Evolutionary conservation across 2,888 invertebrate species (phyloP).

Genomic region (Balanococcus diminutus): DNA sequence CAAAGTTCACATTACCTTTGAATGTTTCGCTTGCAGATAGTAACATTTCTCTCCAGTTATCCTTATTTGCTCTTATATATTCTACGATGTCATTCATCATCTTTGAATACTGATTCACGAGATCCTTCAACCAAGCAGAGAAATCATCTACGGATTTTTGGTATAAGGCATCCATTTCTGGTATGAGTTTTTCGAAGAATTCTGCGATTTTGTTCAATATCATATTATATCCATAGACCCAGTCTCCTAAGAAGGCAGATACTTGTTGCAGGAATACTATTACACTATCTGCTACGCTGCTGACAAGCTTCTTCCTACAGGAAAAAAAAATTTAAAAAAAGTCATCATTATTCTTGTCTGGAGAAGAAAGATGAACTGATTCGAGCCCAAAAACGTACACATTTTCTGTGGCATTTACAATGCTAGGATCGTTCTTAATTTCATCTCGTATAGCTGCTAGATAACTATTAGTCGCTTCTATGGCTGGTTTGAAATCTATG

Average conservation of each 20-base stretch:
- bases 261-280: conserved; percentile 32
- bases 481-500: conserved; percentile 35
- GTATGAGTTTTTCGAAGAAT: conserved; percentile 32
- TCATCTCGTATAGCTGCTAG: conserved; percentile 1
- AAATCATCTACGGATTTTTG: conserved; percentile 33
- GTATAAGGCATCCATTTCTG: neutral
- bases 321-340: neutral
- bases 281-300: conserved; percentile 18
- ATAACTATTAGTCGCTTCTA: conserved; percentile 18
- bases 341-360: too few relatives aligned
- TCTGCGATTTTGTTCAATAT: conserved; percentile 33
- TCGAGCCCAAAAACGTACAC: conserved; percentile 3
- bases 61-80: conserved; percentile 35
- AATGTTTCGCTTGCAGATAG: conserved; percentile 1
- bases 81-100: conserved; percentile 2
- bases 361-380: too few relatives aligned
- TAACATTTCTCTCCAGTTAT: conserved; percentile 35
- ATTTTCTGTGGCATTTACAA: conserved; percentile 38
- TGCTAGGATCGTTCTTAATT: conserved; percentile 40
- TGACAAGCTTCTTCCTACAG: conserved; percentile 35
- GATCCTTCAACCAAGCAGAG: neutral
- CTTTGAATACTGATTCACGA: neutral
- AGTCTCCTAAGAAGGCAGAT: conserved; percentile 44
- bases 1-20: too few relatives aligned
- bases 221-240: conserved; percentile 35